A percentile compares a stretch with the other conserved stretches of the same genome.
Evolutionary conservation across 2,113 vertebrate species (phyloP).

Genomic region (Piaya cayana): DNA sequence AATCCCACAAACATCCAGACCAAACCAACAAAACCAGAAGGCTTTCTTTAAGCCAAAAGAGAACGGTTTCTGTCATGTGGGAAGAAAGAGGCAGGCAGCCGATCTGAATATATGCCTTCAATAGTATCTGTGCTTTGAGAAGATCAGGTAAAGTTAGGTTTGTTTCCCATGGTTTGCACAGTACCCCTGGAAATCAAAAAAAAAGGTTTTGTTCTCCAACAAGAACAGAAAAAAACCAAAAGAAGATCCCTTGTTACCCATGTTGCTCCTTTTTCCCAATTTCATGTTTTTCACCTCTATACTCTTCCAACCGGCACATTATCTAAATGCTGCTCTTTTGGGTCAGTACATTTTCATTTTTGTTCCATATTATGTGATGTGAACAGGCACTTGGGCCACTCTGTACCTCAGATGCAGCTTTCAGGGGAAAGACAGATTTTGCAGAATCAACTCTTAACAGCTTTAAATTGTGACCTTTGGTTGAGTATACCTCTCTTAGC

Average conservation of each 20-base stretch:
- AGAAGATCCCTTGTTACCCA: neutral
- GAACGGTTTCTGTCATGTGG: neutral
- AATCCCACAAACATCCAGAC: neutral
- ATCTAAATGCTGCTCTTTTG: neutral
- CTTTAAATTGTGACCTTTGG: neutral
- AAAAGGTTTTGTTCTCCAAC: neutral
- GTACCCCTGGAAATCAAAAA: neutral
- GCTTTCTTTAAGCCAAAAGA: neutral
- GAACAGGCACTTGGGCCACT: neutral
- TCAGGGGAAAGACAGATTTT: neutral
- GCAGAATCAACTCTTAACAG: neutral
- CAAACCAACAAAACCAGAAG: neutral
- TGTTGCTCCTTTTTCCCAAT: neutral
- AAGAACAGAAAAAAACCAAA: neutral
- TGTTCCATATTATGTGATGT: neutral
- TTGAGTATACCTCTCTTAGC: neutral
- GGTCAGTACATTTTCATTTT: neutral
- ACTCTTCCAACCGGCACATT: neutral
- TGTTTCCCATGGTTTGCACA: fast-evolving
- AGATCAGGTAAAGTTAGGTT: fast-evolving
- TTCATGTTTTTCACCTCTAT: neutral
- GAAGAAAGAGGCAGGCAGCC: neutral
- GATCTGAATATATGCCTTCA: neutral
- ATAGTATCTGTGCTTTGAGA: neutral
- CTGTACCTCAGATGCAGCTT: too few species aligned